Evolutionary conservation across 1,140 invertebrate genomes (phyloP).

Genomic region (Nilaparvata lugens): DNA sequence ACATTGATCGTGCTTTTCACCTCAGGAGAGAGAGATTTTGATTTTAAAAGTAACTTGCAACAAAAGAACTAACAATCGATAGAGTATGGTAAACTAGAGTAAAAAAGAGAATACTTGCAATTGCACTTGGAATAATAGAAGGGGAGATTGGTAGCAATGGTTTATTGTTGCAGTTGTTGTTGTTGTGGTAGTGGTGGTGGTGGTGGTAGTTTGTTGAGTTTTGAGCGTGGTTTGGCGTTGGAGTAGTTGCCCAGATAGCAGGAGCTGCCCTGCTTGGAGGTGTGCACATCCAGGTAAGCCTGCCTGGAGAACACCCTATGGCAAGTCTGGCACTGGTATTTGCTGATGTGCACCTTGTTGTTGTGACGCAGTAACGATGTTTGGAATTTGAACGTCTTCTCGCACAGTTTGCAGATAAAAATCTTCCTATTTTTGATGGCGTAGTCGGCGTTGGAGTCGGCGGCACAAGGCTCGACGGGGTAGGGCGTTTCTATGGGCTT

Average conservation of each 20-base stretch:
- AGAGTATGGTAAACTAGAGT: no score
- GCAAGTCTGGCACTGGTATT: constrained; percentile 27
- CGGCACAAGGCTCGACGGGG: background rate
- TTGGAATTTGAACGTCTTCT: constrained; percentile 28
- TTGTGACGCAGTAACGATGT: constrained; percentile 29
- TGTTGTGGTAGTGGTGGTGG: no score
- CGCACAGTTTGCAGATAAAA: constrained; percentile 25
- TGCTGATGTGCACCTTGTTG: constrained; percentile 28
- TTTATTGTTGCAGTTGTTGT: no score
- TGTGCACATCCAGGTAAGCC: constrained; percentile 28
- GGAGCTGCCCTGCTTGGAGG: constrained; percentile 26
- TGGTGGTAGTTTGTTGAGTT: no score
- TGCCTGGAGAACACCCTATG: constrained; percentile 28
- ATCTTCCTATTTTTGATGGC: constrained; percentile 19
- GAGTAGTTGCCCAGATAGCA: constrained; percentile 22
- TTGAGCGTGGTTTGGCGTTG: background rate
- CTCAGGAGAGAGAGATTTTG: no score
- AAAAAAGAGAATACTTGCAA: no score
- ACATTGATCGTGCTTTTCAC: no score
- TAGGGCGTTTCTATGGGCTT: background rate
- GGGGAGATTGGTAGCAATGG: no score
- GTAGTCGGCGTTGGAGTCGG: constrained; percentile 1
- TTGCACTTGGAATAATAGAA: no score
- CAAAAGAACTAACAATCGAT: no score
- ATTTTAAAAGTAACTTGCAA: no score